phyloP scores from a whole-genome alignment of 2,797 vertebrate species.

The Cuniculus paca region DNA sequence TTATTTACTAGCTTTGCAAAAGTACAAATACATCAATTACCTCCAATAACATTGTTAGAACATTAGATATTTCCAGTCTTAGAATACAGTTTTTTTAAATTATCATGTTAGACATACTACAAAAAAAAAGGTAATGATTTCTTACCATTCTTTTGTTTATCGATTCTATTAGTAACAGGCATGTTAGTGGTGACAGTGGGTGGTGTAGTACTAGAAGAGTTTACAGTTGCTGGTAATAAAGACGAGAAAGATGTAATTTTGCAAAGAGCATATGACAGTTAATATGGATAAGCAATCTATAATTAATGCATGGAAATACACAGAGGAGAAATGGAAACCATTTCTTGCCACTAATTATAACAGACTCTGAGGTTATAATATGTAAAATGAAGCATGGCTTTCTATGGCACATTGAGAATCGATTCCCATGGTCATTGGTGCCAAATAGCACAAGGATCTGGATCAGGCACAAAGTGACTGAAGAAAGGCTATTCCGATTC shows the following conservation, averaged over 20 bases:
- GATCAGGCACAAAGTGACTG: background rate
- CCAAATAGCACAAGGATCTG: background rate
- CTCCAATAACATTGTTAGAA: background rate
- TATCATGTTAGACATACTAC: constrained; percentile 80
- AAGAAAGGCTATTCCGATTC: background rate
- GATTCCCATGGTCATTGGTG: constrained; percentile 60
- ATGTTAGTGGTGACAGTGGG: constrained; percentile 94
- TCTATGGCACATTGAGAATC: constrained; percentile 80
- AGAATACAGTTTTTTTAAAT: constrained; percentile 74
- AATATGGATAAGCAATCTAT: constrained; percentile 87
- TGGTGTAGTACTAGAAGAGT: constrained; percentile 89
- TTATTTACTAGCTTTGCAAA: constrained; percentile 41
- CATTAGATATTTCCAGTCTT: constrained; percentile 39
- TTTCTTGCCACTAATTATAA: constrained; percentile 80
- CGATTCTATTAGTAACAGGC: constrained; percentile 92
- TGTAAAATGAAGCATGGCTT: constrained; percentile 67
- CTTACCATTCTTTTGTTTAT: constrained; percentile 92
- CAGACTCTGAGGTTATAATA: constrained; percentile 71
- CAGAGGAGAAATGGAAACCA: constrained; percentile 70
- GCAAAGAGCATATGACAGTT: constrained; percentile 88
- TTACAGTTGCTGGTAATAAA: constrained; percentile 93
- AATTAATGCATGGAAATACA: constrained; percentile 86
- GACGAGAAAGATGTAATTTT: constrained; percentile 91
- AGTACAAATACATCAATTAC: background rate
- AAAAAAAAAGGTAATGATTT: constrained; percentile 88